These are phyloP conservation scores for Camelus bactrianus DNA, from an alignment of 2,113 vertebrate species.

Conservation along the genomic window DNA sequence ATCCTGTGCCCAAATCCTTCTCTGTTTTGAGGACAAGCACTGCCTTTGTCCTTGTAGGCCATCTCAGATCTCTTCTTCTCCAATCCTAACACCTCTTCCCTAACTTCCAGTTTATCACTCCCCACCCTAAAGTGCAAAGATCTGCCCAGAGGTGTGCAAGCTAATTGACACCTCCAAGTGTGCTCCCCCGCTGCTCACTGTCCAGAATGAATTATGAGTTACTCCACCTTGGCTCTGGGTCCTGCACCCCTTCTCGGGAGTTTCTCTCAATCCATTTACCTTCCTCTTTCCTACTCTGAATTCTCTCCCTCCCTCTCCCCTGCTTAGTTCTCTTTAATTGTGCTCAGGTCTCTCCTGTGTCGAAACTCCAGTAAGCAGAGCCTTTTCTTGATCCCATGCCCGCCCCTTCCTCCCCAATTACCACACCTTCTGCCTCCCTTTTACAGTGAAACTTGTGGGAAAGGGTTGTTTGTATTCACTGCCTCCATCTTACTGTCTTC, in stretches of 20 bases:
- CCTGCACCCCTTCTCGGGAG: background rate
- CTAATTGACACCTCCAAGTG: background rate
- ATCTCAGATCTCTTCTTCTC: background rate
- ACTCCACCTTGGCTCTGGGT: background rate
- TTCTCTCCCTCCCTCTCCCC: background rate
- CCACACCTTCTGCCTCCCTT: background rate
- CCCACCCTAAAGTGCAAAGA: background rate
- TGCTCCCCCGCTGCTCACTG: background rate
- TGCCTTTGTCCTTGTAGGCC: background rate
- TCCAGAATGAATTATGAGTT: background rate
- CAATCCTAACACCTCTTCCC: background rate
- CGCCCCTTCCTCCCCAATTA: background rate
- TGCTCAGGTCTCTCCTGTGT: background rate
- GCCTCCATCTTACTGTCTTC: background rate
- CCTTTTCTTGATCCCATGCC: background rate
- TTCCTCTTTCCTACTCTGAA: background rate
- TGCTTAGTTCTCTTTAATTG: background rate
- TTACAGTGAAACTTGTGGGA: background rate
- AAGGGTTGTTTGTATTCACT: background rate
- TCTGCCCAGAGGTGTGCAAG: background rate
- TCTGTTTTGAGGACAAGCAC: background rate
- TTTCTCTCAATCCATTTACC: background rate
- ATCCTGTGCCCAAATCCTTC: background rate
- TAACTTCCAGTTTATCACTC: background rate
- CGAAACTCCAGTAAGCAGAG: background rate